Evolutionary conservation across 2,797 vertebrate species (phyloP), one percentile per base, ranked within the genome.

Genomic region (Pelobates cultripes): DNA sequence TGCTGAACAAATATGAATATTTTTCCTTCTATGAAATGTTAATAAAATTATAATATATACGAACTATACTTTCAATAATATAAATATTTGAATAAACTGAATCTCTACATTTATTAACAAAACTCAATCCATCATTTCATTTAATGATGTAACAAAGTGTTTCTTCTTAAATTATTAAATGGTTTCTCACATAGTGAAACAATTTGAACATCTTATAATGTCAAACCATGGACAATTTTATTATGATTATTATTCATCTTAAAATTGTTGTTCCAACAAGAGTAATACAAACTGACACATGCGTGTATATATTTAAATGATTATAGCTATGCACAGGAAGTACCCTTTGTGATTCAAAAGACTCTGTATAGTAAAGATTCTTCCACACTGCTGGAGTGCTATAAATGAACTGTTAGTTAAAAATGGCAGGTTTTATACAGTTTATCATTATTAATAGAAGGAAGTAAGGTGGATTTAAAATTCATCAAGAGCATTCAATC

Each of bases 221-320:
- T 66, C 7, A 66, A 6, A 40, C 28, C 28, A 28, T 28, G 28
- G 28, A 41, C 4, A 66, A 4, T 4, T 66, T 28, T 17, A 28
- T 41, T 66, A 60, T 60, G 12, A 12, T 60, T 71, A 51, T 71
- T 71, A 71, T 71, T 71, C 15, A 71, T 47, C 15, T n/a, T 40
- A 8, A 28, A 28, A 28, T 71, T n/a, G n/a, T 40, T 17, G n/a
- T 47, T 53, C 8, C 17, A 71, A 2, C 63, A 28, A 7, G 15
- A 47, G 44, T 47, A 17, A 47, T 28, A 51, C 43, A 71, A 47
- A 71, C 69, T 70, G 70, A 53, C 47, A 72, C 40, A 72, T 53
- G 17, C 55, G 47, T 55, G 28, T 28, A 28, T 28, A 28, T 28
- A 28, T 41, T 72, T 40, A 60, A 72, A 72, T 72, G 47, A 72